Conservation (phyloP, 2,888 invertebrate species). For the Phasia obesa region DNA sequence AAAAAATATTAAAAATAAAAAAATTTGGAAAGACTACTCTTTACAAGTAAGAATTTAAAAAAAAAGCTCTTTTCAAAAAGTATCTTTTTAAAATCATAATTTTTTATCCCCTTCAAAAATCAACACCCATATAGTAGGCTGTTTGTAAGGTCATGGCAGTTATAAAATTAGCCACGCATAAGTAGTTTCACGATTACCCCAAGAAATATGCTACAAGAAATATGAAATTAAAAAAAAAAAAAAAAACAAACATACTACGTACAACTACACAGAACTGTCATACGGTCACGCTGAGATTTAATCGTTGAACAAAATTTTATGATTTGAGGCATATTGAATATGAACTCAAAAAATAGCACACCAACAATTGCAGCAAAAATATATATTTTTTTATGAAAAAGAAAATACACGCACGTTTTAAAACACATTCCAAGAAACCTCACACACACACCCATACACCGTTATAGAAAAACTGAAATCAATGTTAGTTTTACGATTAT, state of each 20-base stretch:
- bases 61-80: neutral
- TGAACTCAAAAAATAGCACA: neutral
- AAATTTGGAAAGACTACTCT: neutral
- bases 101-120: neutral
- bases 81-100: neutral
- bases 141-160: slow-evolving; percentile 39
- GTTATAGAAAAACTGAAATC: slow-evolving; percentile 16
- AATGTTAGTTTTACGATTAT: slow-evolving; percentile 23
- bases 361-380: slow-evolving; percentile 13
- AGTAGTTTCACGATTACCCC: slow-evolving; percentile 8
- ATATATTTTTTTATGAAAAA: slow-evolving; percentile 6
- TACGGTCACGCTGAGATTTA: slow-evolving; percentile 69
- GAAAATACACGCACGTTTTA: slow-evolving; percentile 21
- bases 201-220: slow-evolving; percentile 39
- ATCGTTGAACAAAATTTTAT: slow-evolving; percentile 65
- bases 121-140: slow-evolving; percentile 15
- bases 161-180: slow-evolving; percentile 32
- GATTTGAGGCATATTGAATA: slow-evolving; percentile 34
- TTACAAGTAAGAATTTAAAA: neutral
- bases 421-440: slow-evolving; percentile 12
- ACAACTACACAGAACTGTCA: slow-evolving; percentile 1
- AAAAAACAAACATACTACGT: too few species aligned
- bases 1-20: neutral
- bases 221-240: slow-evolving; percentile 35
- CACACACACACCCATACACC: neutral